Evolutionary conservation across 2,113 vertebrate species (phyloP).

Genomic region (Syngnathus floridae): DNA sequence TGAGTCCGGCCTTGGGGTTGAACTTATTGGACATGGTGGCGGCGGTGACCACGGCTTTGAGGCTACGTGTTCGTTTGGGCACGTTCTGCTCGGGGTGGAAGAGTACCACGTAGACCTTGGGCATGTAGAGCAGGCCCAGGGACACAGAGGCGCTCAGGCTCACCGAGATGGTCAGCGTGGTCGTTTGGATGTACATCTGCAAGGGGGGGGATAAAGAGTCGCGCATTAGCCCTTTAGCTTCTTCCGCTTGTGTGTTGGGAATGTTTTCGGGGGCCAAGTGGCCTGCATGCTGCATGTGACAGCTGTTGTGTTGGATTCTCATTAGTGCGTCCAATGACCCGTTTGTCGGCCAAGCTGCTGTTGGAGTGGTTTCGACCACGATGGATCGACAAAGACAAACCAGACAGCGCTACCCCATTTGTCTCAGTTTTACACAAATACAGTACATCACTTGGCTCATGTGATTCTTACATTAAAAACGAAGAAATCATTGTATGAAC

Average conservation of each 20-base stretch:
- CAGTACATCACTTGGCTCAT: background rate
- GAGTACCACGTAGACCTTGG: constrained; percentile 97
- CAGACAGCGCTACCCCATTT: constrained; percentile 7
- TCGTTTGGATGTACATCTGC: constrained; percentile 98
- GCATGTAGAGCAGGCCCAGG: constrained; percentile 97
- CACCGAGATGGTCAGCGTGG: constrained; percentile 94
- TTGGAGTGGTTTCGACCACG: constrained; percentile 6
- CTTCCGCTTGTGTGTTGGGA: background rate
- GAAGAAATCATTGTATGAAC: background rate
- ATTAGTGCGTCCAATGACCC: constrained; percentile 45
- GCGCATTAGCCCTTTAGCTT: constrained; percentile 15
- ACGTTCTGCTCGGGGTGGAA: constrained; percentile 98
- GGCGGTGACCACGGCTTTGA: constrained; percentile 93
- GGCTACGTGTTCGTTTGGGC: constrained; percentile 92
- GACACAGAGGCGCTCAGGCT: constrained; percentile 97
- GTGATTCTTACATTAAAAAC: background rate
- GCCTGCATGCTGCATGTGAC: constrained; percentile 24
- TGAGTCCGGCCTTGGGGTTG: constrained; percentile 88
- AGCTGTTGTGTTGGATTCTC: constrained; percentile 48
- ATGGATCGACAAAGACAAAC: background rate
- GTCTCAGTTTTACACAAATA: background rate
- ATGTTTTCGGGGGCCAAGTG: constrained; percentile 12
- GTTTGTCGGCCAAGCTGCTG: constrained; percentile 32
- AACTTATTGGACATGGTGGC: constrained; percentile 99
- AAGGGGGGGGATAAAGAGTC: constrained; percentile 6